Evolutionary conservation across 2,113 vertebrate species (phyloP).

Genomic region (Pelodiscus sinensis): DNA sequence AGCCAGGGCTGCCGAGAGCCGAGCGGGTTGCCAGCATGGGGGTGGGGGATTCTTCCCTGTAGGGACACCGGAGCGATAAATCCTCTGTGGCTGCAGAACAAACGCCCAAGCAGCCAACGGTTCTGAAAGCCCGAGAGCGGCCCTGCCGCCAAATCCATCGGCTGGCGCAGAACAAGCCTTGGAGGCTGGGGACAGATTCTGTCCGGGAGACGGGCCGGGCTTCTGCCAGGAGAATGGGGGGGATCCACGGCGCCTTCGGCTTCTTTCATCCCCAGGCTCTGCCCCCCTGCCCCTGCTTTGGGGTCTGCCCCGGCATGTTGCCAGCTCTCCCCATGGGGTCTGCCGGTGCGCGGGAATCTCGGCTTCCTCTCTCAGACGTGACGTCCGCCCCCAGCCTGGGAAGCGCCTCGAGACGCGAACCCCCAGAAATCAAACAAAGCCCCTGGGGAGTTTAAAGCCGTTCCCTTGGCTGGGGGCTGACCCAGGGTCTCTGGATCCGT

Average conservation of each 20-base stretch:
- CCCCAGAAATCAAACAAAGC: background rate
- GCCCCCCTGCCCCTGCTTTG: background rate
- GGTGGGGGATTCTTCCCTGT: background rate
- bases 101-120: no score
- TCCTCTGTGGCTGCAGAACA: background rate
- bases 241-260: background rate
- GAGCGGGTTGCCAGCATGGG: fast-evolving
- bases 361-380: background rate
- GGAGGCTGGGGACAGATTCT: no score
- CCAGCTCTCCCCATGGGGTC: background rate
- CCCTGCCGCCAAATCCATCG: background rate
- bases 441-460: background rate
- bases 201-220: no score
- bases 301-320: background rate
- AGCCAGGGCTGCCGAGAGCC: background rate
- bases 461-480: background rate
- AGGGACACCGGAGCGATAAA: background rate
- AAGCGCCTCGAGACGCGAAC: background rate
- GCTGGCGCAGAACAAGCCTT: background rate
- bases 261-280: background rate
- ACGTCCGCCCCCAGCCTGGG: background rate
- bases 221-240: background rate
- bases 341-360: background rate
- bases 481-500: background rate
- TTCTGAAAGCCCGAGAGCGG: no score